These are phyloP conservation scores for Nymphicus hollandicus DNA, from an alignment of 2,113 vertebrate species.

Conservation along the genomic window DNA sequence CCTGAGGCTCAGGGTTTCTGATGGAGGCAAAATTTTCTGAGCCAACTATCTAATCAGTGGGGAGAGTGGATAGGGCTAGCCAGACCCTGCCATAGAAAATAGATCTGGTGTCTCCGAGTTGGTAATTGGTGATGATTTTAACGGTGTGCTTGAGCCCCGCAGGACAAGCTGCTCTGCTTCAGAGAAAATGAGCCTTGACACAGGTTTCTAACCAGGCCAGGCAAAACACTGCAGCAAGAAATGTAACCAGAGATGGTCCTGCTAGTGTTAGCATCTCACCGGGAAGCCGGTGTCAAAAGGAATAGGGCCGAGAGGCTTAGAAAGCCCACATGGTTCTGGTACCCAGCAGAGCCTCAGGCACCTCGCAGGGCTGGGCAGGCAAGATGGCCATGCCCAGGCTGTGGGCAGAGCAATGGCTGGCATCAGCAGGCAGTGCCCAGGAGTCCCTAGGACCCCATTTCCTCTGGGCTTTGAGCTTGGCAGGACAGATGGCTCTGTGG, in stretches of 20 bases:
- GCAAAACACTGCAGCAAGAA: background rate
- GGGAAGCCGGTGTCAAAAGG: background rate
- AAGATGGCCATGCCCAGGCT: background rate
- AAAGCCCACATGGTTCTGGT: fast-evolving
- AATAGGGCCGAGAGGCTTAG: background rate
- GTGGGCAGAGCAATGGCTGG: background rate
- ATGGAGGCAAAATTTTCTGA: background rate
- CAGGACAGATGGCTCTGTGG: background rate
- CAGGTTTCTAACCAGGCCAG: background rate
- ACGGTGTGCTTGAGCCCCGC: fast-evolving
- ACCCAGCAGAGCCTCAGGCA: fast-evolving
- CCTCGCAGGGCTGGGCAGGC: background rate
- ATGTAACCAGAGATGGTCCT: background rate
- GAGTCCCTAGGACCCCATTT: background rate
- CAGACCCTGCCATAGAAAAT: background rate
- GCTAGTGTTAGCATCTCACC: background rate
- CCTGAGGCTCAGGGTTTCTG: fast-evolving
- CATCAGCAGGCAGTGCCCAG: background rate
- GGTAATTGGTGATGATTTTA: background rate
- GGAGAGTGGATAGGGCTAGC: fast-evolving
- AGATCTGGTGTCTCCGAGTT: fast-evolving
- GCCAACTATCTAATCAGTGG: fast-evolving
- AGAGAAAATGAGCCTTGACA: background rate
- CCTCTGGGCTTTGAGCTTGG: background rate
- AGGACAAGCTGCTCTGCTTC: background rate